phyloP scores from a whole-genome alignment of 2,888 invertebrate genomes.

The Noctua janthe region DNA sequence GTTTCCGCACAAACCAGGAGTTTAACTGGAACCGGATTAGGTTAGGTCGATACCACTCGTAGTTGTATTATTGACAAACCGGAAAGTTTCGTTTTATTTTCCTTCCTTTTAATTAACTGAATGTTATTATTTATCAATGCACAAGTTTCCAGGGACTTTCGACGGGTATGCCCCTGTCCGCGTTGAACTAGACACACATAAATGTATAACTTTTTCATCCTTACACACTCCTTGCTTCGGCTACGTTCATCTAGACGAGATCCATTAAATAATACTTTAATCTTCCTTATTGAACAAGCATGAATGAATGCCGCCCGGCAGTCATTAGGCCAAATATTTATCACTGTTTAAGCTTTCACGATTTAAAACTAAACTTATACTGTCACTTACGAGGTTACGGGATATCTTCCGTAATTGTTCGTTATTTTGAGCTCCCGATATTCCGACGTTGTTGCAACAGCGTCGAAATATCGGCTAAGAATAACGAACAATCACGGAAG shows the following conservation, averaged over 20 bases:
- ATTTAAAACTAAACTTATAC: no score
- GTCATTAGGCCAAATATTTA: neutral
- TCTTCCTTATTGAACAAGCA: neutral
- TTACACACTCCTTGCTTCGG: neutral
- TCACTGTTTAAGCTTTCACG: no score
- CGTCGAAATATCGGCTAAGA: no score
- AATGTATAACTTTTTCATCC: neutral
- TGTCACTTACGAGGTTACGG: no score
- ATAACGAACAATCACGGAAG: no score
- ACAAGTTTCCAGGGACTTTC: neutral
- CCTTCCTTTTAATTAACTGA: slow-evolving; percentile 5
- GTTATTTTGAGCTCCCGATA: no score
- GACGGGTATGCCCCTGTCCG: neutral
- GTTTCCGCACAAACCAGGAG: neutral
- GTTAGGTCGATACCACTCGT: slow-evolving; percentile 3
- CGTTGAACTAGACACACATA: neutral
- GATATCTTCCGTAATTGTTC: no score
- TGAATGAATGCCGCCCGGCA: neutral
- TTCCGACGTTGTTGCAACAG: no score
- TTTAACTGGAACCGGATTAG: neutral
- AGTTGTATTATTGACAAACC: slow-evolving; percentile 17
- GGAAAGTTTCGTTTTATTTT: neutral
- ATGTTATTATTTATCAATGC: slow-evolving; percentile 11
- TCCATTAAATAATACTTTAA: neutral
- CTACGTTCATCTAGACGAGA: neutral